Evolutionary conservation across 2,113 vertebrate species (phyloP), one percentile per base, ranked within the genome.

Genomic region (Zosterops japonicus): DNA sequence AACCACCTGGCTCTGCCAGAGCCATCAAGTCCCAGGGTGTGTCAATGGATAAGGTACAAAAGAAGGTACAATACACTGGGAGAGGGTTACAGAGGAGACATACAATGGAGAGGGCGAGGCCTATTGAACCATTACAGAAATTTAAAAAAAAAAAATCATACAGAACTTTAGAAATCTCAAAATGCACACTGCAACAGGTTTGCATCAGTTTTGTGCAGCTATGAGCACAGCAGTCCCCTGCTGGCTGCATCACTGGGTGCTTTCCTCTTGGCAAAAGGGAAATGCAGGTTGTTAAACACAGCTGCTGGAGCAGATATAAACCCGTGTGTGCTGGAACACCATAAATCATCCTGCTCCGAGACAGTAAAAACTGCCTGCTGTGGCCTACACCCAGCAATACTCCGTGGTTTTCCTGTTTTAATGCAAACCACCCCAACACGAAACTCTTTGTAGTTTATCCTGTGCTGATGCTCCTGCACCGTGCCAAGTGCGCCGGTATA

Each of bases 271-370:
- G 78, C 63, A 19, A 50, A 79, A 65, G 36, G 14, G 47, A 53
- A 7, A 25, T 17, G 12, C 28, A 80, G 29, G 56, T 59, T 80
- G 68, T 83, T 81, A 74, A 70, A 77, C 82, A 74, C 88, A 81
- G 82, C 88, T 95, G 85, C 82, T 75, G 3, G 47, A 63, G 71
- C 47, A 77, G 95, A 95, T 93, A 92, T 2, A 71, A 83, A 52
- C 63, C 1, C 2, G 28, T 29, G 49, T 44, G 65, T 79, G 77
- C 70, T 75, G 28, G 16, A 7, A 20, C 6, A 33, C 67, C 16
- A 12, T 81, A 57, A 71, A 93, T 92, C 83, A 42, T 1, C 6
- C n/a, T 89, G 71, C 29, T 49, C 61, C n/a, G 41, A 64, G 85
- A 68, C 56, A 57, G 31, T 21, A 39, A 61, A 63, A 75, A 9